Conservation (phyloP, 2,888 invertebrate genomes). For the Diabrotica balteata region DNA sequence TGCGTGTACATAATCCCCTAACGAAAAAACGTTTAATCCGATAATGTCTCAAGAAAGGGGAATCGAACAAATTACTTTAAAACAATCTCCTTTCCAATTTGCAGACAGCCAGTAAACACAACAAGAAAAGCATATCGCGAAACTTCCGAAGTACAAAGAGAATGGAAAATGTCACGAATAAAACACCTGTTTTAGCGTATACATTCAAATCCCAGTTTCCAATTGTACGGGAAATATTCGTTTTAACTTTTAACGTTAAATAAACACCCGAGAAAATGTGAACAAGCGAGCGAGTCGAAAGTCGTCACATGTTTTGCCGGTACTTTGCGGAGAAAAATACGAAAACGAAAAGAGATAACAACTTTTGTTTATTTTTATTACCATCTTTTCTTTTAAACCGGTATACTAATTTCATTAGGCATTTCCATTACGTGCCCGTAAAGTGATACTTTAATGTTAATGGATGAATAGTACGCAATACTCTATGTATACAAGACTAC, state of each 20-base stretch:
- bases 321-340: no score
- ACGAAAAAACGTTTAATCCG: slow-evolving; percentile 1
- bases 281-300: slow-evolving; percentile 11
- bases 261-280: slow-evolving; percentile 16
- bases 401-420: no score
- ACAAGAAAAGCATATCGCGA: background rate
- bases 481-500: no score
- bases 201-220: slow-evolving; percentile 8
- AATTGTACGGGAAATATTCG: slow-evolving; percentile 18
- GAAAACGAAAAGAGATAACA: no score
- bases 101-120: slow-evolving; percentile 4
- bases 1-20: background rate
- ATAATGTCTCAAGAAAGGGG: background rate
- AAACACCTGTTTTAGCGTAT: slow-evolving; percentile 23
- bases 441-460: no score
- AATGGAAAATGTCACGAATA: slow-evolving; percentile 17
- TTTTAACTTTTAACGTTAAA: slow-evolving; percentile 19
- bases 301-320: background rate
- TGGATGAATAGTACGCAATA: no score
- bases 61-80: slow-evolving; percentile 4
- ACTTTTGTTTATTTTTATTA: no score
- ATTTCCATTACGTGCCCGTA: no score
- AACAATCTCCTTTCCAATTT: slow-evolving; percentile 21
- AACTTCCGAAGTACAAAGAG: slow-evolving; percentile 13
- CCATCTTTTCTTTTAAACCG: no score